Percentiles rank a stretch among this genome's conserved stretches.
phyloP scores from a whole-genome alignment of 2,888 invertebrate genomes.

The Scrobipalpa atriplicella region DNA sequence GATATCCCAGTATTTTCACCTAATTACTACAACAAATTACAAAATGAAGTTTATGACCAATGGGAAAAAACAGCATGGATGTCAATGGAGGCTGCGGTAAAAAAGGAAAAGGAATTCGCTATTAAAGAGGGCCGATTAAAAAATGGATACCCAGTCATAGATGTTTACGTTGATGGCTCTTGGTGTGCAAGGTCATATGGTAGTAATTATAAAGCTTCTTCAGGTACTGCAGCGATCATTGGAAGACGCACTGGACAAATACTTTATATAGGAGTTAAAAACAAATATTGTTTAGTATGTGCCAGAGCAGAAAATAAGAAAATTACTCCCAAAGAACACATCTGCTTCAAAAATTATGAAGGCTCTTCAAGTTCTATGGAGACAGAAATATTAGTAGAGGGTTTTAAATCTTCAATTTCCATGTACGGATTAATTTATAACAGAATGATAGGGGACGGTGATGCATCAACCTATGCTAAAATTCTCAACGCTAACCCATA shows the following conservation, averaged over 20 bases:
- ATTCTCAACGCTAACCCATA: conserved; percentile 32
- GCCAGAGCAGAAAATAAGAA: conserved; percentile 33
- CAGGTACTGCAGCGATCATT: conserved; percentile 38
- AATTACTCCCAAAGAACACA: conserved; percentile 27
- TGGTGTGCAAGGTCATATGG: conserved; percentile 36
- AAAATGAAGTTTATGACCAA: conserved; percentile 30
- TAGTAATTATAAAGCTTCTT: conserved; percentile 33
- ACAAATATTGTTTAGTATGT: conserved; percentile 35
- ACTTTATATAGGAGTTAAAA: conserved; percentile 28
- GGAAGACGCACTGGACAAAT: conserved; percentile 9
- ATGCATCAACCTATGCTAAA: conserved; percentile 32
- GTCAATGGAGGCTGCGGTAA: conserved; percentile 32
- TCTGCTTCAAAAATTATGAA: conserved; percentile 36
- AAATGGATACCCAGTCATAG: conserved; percentile 33
- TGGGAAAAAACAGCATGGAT: conserved; percentile 29
- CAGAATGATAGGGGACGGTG: conserved; percentile 34
- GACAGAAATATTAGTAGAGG: conserved; percentile 36
- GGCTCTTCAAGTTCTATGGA: conserved; percentile 37
- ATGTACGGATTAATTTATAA: conserved; percentile 35
- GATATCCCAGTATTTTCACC: conserved; percentile 26
- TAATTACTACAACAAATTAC: conserved; percentile 13
- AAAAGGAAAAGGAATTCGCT: conserved; percentile 34
- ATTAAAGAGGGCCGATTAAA: conserved; percentile 33
- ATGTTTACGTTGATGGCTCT: conserved; percentile 36
- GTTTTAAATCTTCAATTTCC: conserved; percentile 34